phyloP scores from a whole-genome alignment of 2,113 vertebrate species.

The Nycticebus coucang region DNA sequence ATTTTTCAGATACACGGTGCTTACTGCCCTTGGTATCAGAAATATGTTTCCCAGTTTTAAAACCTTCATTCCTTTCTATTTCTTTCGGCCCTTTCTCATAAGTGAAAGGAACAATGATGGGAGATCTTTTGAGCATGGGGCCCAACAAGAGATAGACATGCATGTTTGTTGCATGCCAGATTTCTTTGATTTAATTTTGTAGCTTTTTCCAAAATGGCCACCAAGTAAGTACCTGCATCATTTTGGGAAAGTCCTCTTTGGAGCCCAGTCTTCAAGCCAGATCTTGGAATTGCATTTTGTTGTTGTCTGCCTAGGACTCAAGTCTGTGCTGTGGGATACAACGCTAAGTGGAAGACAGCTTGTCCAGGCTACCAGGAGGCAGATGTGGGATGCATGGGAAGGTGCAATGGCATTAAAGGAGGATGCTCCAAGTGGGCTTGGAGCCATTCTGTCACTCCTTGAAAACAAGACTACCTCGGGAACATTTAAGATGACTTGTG shows the following conservation, averaged over 20 bases:
- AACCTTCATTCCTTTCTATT: slow-evolving; percentile 29
- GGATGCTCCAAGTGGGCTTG: slow-evolving; percentile 37
- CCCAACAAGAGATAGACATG: background rate
- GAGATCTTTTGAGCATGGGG: background rate
- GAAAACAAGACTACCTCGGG: slow-evolving; percentile 79
- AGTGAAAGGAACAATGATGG: slow-evolving; percentile 11
- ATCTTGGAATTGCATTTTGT: background rate
- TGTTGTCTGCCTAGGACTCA: background rate
- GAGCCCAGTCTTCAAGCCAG: slow-evolving; percentile 26
- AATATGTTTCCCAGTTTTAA: slow-evolving; percentile 39
- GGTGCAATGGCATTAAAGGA: slow-evolving; percentile 61
- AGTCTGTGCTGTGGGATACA: background rate
- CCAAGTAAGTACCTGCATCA: slow-evolving; percentile 42
- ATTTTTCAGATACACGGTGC: slow-evolving; percentile 43
- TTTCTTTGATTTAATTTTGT: slow-evolving; percentile 30
- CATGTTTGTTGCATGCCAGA: slow-evolving; percentile 51
- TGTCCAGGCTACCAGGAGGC: background rate
- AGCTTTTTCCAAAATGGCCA: slow-evolving; percentile 32
- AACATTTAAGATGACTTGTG: slow-evolving; percentile 43
- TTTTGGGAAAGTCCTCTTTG: slow-evolving; percentile 52
- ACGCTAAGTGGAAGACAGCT: background rate
- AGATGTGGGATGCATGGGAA: background rate
- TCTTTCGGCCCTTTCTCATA: slow-evolving; percentile 38
- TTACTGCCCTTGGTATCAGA: background rate
- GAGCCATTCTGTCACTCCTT: slow-evolving; percentile 66